phyloP scores from a whole-genome alignment of 2,113 vertebrate species.

The Empidonax traillii region DNA sequence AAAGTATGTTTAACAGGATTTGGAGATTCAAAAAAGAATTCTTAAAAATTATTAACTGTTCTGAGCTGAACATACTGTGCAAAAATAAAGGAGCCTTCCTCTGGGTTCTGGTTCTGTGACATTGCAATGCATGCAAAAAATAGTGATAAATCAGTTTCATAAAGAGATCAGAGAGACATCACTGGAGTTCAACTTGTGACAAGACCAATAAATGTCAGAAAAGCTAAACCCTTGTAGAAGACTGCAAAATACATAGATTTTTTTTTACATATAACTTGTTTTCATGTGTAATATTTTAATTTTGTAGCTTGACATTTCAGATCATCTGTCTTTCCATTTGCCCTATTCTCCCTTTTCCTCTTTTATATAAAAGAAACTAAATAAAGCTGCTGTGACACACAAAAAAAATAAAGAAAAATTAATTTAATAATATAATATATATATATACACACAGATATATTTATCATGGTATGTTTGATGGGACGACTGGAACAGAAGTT shows the following conservation, averaged over 20 bases:
- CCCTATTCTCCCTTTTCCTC: constrained; percentile 69
- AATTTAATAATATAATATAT: constrained; percentile 79
- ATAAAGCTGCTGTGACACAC: constrained; percentile 83
- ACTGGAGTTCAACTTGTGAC: constrained; percentile 64
- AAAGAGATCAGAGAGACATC: constrained; percentile 61
- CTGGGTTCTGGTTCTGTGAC: constrained; percentile 67
- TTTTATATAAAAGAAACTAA: constrained; percentile 78
- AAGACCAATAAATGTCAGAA: constrained; percentile 63
- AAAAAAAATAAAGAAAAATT: constrained; percentile 69
- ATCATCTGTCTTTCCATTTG: constrained; percentile 72
- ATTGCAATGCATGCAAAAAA: constrained; percentile 72
- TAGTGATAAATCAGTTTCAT: constrained; percentile 25
- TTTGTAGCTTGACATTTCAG: constrained; percentile 71
- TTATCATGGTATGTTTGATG: constrained; percentile 82
- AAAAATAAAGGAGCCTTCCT: constrained; percentile 66
- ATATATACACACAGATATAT: constrained; percentile 85
- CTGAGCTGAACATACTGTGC: constrained; percentile 27
- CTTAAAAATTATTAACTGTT: constrained; percentile 2
- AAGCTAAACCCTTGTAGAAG: constrained; percentile 62
- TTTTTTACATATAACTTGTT: constrained; percentile 47
- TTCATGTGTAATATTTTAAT: constrained; percentile 72
- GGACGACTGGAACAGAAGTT: constrained; percentile 83
- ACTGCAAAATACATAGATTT: constrained; percentile 48
- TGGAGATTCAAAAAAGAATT: not conserved
- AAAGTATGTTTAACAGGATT: constrained; percentile 31